These are phyloP conservation scores for Eupithecia tripunctaria DNA, from an alignment of 2,888 invertebrate species.

Conservation along the genomic window DNA sequence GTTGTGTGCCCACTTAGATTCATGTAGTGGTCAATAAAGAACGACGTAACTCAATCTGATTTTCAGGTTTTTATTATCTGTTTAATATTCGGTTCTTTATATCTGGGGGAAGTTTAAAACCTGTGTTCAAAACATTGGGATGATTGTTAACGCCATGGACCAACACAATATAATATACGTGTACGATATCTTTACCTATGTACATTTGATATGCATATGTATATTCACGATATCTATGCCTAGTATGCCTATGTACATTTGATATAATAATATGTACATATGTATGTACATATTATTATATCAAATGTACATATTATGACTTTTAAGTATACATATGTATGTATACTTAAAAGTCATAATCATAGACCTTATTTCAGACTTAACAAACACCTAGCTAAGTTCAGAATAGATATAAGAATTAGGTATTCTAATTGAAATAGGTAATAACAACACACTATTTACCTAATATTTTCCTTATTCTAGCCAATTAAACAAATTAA, in stretches of 20 bases:
- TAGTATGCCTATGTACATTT: too few relatives aligned
- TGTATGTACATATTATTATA: too few relatives aligned
- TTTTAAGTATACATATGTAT: too few relatives aligned
- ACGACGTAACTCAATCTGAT: neutral
- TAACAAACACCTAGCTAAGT: neutral
- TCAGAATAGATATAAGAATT: neutral
- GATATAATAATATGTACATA: too few relatives aligned
- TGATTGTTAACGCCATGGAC: neutral
- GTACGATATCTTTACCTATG: neutral
- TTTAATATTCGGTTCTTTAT: neutral
- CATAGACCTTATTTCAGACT: neutral
- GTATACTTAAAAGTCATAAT: neutral
- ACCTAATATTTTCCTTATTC: neutral
- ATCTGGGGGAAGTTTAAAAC: neutral
- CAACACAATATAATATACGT: neutral
- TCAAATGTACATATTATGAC: too few relatives aligned
- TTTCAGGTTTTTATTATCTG: neutral
- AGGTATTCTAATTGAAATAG: neutral
- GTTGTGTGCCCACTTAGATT: slow-evolving; percentile 57
- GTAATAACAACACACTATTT: neutral
- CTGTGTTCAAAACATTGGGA: neutral
- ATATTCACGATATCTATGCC: too few relatives aligned
- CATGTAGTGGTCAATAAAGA: slow-evolving; percentile 56
- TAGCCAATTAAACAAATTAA: neutral
- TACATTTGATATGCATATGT: neutral